phyloP scores from a whole-genome alignment of 2,797 vertebrate species.

The Spheniscus humboldti region DNA sequence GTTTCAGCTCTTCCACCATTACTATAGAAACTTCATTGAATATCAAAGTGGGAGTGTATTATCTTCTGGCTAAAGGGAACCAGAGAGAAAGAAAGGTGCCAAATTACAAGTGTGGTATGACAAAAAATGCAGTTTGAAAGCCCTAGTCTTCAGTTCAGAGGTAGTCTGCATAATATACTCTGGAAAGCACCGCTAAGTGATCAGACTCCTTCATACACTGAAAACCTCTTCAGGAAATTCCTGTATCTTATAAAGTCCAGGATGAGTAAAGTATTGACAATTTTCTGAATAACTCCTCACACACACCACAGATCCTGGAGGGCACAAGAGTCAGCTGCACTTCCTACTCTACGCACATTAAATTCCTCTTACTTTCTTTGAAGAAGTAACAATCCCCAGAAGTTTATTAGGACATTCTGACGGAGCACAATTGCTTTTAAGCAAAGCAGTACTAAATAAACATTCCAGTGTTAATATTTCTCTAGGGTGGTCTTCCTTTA shows the following conservation, averaged over 20 bases:
- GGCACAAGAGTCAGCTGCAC: not conserved
- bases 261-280: not conserved
- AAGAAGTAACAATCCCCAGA: slow-evolving; percentile 61
- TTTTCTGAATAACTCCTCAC: not conserved
- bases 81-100: not conserved
- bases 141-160: not conserved
- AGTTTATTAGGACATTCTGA: slow-evolving; percentile 39
- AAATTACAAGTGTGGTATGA: not conserved
- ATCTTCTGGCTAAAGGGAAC: not conserved
- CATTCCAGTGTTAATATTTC: slow-evolving; percentile 17
- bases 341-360: not conserved
- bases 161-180: fast-evolving
- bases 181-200: not conserved
- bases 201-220: not conserved
- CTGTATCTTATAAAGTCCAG: not conserved
- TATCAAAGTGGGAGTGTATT: not conserved
- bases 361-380: slow-evolving; percentile 23
- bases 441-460: slow-evolving; percentile 31
- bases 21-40: not conserved
- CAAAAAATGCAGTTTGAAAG: not conserved
- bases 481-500: slow-evolving; percentile 44
- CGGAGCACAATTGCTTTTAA: slow-evolving; percentile 32
- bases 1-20: not conserved
- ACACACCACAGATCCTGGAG: not conserved
- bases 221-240: not conserved